phyloP scores from a whole-genome alignment of 2,888 invertebrate genomes.

The Netelia melanura region DNA sequence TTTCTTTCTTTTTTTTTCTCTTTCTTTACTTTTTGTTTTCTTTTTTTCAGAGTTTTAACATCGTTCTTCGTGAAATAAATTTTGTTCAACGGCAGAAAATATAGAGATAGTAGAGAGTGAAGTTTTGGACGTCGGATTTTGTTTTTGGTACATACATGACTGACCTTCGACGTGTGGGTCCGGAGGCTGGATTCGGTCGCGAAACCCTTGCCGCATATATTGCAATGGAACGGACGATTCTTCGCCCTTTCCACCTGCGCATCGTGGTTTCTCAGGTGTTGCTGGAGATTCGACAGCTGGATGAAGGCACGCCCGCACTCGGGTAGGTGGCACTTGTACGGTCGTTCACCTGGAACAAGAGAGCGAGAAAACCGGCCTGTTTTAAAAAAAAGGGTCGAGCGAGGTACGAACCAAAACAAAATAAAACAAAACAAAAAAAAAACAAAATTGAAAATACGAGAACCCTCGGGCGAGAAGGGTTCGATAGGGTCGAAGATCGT shows the following conservation, averaged over 20 bases:
- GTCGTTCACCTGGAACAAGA: slow-evolving; percentile 93
- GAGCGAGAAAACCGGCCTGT: slow-evolving; percentile 22
- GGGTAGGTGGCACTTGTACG: slow-evolving; percentile 98
- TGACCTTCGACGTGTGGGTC: slow-evolving; percentile 98
- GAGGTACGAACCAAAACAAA: slow-evolving; percentile 3
- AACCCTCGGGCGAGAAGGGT: not conserved
- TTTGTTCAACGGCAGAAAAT: slow-evolving; percentile 51
- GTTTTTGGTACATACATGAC: slow-evolving; percentile 88
- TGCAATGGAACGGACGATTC: slow-evolving; percentile 97
- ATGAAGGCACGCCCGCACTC: slow-evolving; percentile 98
- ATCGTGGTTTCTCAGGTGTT: slow-evolving; percentile 97
- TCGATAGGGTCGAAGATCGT: not conserved
- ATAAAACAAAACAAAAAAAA: slow-evolving; percentile 9
- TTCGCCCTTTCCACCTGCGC: slow-evolving; percentile 97
- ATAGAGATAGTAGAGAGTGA: slow-evolving; percentile 58
- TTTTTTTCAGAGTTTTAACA: not conserved
- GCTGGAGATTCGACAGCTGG: slow-evolving; percentile 97
- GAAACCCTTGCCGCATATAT: slow-evolving; percentile 98
- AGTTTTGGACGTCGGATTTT: slow-evolving; percentile 83
- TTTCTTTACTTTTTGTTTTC: not conserved
- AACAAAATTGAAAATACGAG: no score
- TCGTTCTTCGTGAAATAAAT: slow-evolving; percentile 26
- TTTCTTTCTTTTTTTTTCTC: not conserved
- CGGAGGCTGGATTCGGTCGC: slow-evolving; percentile 97
- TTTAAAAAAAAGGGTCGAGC: slow-evolving; percentile 45